phyloP scores from a whole-genome alignment of 2,888 invertebrate species.

The Blera fallax region DNA sequence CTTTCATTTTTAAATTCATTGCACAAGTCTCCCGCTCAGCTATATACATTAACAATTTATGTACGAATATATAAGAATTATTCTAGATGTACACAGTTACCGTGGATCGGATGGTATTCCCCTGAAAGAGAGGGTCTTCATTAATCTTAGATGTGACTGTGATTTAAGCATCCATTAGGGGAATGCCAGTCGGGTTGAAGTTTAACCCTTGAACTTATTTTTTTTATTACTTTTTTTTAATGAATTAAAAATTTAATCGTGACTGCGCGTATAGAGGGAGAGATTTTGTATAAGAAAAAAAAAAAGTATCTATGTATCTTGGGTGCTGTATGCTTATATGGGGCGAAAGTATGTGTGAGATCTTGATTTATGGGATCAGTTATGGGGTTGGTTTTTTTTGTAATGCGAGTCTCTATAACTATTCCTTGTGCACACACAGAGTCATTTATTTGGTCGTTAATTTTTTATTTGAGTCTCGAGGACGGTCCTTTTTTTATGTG shows the following conservation, averaged over 20 bases:
- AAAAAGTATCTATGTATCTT: neutral
- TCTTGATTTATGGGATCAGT: constrained; percentile 60
- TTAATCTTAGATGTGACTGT: constrained; percentile 72
- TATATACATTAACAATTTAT: constrained; percentile 53
- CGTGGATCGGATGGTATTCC: constrained; percentile 19
- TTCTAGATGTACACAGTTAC: neutral
- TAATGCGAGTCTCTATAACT: constrained; percentile 29
- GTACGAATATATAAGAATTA: neutral
- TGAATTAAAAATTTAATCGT: constrained; percentile 69
- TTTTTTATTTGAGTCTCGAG: constrained; percentile 22
- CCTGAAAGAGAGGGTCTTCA: constrained; percentile 40
- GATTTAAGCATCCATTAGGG: constrained; percentile 71
- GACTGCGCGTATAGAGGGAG: constrained; percentile 41
- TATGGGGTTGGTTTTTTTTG: constrained; percentile 15
- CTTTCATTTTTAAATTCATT: constrained; percentile 44
- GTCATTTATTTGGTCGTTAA: constrained; percentile 68
- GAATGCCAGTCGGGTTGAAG: constrained; percentile 48
- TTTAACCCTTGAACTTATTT: constrained; percentile 66
- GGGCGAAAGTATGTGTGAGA: constrained; percentile 35
- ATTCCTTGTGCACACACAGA: constrained; percentile 37
- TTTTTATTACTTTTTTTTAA: constrained; percentile 41
- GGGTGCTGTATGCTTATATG: neutral
- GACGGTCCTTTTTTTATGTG: constrained; percentile 1
- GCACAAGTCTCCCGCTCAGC: constrained; percentile 20
- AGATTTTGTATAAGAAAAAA: constrained; percentile 2